Evolutionary conservation across 2,113 vertebrate species (phyloP).

Genomic region (Clarias gariepinus): DNA sequence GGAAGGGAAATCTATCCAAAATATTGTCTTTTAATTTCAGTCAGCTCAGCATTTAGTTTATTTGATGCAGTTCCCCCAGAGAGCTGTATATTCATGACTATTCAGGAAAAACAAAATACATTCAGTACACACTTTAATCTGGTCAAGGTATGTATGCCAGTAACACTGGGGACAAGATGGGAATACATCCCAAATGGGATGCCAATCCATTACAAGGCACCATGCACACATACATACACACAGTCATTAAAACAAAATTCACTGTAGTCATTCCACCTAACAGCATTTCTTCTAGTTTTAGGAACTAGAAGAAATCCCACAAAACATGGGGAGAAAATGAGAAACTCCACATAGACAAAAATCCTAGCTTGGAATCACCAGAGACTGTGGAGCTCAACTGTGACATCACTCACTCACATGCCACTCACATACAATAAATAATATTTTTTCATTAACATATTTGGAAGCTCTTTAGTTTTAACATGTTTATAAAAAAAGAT

Average conservation of each 20-base stretch:
- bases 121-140: background rate
- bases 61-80: background rate
- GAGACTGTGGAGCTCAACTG: background rate
- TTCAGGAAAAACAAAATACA: too few species aligned
- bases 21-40: background rate
- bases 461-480: background rate
- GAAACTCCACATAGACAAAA: background rate
- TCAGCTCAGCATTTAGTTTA: background rate
- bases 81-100: background rate
- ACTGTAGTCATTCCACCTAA: background rate
- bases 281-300: background rate
- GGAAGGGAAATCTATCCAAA: conserved; percentile 5
- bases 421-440: background rate
- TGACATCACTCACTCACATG: background rate
- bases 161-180: background rate
- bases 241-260: background rate
- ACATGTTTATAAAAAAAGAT: background rate
- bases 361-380: background rate
- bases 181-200: background rate
- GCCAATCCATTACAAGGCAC: background rate
- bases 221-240: background rate
- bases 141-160: background rate
- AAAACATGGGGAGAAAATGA: background rate
- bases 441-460: too few species aligned
- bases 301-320: background rate